These are phyloP conservation scores for Papilio demoleus DNA, from an alignment of 2,888 invertebrate species.

Conservation along the genomic window DNA sequence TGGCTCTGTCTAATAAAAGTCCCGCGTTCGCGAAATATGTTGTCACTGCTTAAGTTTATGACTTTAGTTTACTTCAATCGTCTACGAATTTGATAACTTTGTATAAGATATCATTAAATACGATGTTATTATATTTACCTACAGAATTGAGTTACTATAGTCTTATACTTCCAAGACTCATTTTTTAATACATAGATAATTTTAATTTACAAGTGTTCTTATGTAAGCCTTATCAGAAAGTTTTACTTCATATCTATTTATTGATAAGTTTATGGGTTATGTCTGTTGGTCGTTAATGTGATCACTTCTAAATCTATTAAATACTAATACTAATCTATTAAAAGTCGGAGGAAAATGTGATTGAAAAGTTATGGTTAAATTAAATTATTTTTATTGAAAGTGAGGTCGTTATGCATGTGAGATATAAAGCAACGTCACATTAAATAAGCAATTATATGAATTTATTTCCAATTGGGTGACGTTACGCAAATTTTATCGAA, in stretches of 20 bases:
- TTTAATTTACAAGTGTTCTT: neutral
- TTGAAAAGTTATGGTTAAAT: slow-evolving; percentile 39
- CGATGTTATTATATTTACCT: slow-evolving; percentile 7
- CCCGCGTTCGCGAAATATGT: slow-evolving; percentile 77
- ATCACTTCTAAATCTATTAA: neutral
- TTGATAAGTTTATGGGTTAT: neutral
- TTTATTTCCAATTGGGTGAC: slow-evolving; percentile 70
- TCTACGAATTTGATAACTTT: slow-evolving; percentile 67
- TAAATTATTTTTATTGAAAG: slow-evolving; percentile 43
- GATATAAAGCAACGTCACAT: slow-evolving; percentile 60
- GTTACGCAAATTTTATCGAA: slow-evolving; percentile 74
- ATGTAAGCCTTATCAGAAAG: neutral
- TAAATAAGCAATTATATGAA: slow-evolving; percentile 72
- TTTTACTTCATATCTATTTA: neutral
- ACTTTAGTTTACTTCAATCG: slow-evolving; percentile 67
- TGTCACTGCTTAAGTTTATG: slow-evolving; percentile 82
- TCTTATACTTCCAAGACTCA: no score
- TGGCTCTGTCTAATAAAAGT: slow-evolving; percentile 76
- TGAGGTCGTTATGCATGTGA: slow-evolving; percentile 46
- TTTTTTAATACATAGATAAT: no score
- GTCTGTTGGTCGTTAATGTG: neutral
- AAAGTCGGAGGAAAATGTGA: neutral
- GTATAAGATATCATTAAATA: slow-evolving; percentile 55
- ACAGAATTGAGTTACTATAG: neutral
- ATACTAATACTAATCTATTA: no score